Evolutionary conservation across 2,888 invertebrate genomes (phyloP), one percentile per base, ranked within the genome.

Genomic region (Diloba caeruleocephala): DNA sequence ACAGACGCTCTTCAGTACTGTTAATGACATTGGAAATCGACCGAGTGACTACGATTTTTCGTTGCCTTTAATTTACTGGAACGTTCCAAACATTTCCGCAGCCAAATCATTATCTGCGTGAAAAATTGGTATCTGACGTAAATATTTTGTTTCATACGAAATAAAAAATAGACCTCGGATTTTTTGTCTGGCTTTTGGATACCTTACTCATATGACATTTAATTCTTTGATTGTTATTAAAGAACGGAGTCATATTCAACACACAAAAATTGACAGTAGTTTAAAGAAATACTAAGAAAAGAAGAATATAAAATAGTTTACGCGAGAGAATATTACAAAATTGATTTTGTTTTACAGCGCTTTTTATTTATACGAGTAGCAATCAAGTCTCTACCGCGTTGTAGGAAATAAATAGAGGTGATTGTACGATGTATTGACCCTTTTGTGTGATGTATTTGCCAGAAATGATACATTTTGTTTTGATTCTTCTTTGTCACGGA

Each of bases 21-120:
- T 71, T 81, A 80, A 80, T 78, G 80, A 81, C 70, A 78, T 77
- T 77, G 80, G 77, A 67, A 75, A 71, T 71, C 68, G 75, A 74
- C 72, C 68, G 61, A 72, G 69, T 74, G 76, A 78, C 74, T 71
- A 70, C 73, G 68, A 68, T 76, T 81, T 73, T 76, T 72, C 69
- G 65, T 62, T 46, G 67, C 52, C 65, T 73, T 56, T 61, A 64
- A 71, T 72, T 74, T 71, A 60, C 55, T 68, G 68, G 63, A 65
- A 71, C 61, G 63, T 56, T 65, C 53, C 45, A 53, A 64, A 56
- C 29, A 55, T 53, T 56, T 51, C 32, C 38, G 34, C n/a, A 26
- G 38, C 32, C 53, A 66, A 67, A 57, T 64, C 53, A 71, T 61
- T 56, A 54, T 70, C 28, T 33, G 34, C 13, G 10, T 21, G 38